Evolutionary conservation across 2,113 vertebrate species (phyloP).

Genomic region (Oenanthe oenanthe): DNA sequence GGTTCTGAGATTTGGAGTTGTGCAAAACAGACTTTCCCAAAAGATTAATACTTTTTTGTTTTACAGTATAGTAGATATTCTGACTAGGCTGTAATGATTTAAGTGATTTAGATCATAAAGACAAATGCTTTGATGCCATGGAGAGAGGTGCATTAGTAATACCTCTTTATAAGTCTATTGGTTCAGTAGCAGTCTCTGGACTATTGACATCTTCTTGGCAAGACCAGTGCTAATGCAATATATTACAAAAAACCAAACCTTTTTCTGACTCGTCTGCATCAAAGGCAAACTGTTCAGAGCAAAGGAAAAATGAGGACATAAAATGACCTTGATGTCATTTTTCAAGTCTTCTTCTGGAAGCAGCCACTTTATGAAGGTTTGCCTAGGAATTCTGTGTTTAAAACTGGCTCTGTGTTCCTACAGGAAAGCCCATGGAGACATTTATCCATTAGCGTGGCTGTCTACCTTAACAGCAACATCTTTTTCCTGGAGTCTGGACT

Average conservation of each 20-base stretch:
- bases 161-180: neutral
- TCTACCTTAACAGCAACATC: neutral
- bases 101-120: neutral
- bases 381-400: neutral
- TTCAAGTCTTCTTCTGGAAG: neutral
- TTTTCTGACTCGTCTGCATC: neutral
- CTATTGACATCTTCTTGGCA: slow-evolving; percentile 44
- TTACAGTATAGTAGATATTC: neutral
- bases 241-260: neutral
- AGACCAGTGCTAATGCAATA: neutral
- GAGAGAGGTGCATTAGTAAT: slow-evolving; percentile 20
- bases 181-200: neutral
- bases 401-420: neutral
- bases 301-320: neutral
- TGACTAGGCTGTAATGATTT: neutral
- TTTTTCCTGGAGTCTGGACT: neutral
- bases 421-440: neutral
- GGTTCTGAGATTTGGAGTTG: neutral
- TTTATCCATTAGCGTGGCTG: neutral
- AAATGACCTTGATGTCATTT: neutral
- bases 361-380: neutral
- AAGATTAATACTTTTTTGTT: neutral
- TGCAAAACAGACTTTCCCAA: neutral
- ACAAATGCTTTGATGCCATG: slow-evolving; percentile 7
- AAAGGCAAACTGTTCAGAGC: neutral